Conservation (phyloP, 2,888 invertebrate genomes). For the Peribatodes rhomboidaria region DNA sequence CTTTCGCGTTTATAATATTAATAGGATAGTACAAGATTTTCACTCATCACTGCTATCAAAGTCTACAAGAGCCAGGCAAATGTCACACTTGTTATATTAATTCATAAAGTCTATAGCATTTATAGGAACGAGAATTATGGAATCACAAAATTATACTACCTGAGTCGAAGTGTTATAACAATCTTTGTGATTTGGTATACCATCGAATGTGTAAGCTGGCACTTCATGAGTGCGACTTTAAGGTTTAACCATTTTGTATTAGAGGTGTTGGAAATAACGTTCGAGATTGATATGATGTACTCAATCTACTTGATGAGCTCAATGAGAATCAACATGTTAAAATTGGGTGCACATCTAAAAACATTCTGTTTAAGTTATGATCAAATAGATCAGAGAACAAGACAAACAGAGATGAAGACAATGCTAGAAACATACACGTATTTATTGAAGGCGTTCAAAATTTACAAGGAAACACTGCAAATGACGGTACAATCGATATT, state of each 20-base stretch:
- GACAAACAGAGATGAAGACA: neutral
- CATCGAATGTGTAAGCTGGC: neutral
- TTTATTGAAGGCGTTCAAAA: neutral
- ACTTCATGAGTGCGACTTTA: too few relatives aligned
- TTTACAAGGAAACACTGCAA: slow-evolving; percentile 1
- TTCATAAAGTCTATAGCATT: slow-evolving; percentile 9
- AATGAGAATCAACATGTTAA: neutral
- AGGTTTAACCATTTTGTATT: neutral
- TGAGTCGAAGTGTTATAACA: neutral
- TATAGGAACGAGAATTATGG: neutral
- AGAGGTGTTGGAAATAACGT: neutral
- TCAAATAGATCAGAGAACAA: neutral
- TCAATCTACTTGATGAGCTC: neutral
- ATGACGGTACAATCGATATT: neutral
- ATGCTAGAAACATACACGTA: neutral
- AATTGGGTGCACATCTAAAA: neutral
- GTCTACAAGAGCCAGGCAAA: neutral
- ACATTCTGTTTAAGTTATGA: neutral
- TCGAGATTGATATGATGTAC: slow-evolving; percentile 8
- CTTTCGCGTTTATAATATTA: too few relatives aligned
- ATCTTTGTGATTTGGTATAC: neutral
- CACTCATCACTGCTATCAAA: neutral
- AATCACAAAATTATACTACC: neutral
- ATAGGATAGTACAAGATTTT: neutral
- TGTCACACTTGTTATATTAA: neutral